Evolutionary conservation across 2,888 invertebrate species (phyloP).

Genomic region (Acanthoscelides obtectus): DNA sequence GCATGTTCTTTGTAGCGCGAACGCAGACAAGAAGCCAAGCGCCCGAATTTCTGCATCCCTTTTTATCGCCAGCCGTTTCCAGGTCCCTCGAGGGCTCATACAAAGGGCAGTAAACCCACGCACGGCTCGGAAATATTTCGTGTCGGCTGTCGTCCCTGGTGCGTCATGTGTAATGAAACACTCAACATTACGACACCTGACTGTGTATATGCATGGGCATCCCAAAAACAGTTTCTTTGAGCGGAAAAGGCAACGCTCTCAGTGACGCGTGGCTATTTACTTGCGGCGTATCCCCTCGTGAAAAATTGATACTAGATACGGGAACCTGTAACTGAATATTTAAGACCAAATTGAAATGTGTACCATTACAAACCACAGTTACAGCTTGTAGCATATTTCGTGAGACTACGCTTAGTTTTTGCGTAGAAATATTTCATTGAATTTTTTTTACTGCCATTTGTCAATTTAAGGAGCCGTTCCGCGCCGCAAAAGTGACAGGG

Average conservation of each 20-base stretch:
- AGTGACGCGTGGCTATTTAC: too few species aligned
- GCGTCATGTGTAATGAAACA: constrained; percentile 14
- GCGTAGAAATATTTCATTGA: too few species aligned
- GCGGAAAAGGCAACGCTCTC: not conserved
- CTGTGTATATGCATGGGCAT: constrained; percentile 1
- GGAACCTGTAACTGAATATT: too few species aligned
- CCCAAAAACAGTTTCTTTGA: not conserved
- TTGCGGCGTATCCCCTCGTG: too few species aligned
- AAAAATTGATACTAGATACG: too few species aligned
- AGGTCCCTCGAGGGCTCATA: not conserved
- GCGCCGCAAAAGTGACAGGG: too few species aligned
- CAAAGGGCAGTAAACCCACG: not conserved
- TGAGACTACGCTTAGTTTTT: too few species aligned
- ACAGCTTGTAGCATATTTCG: too few species aligned
- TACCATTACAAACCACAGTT: too few species aligned
- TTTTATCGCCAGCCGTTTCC: not conserved
- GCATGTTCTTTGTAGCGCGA: not conserved
- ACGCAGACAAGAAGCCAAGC: not conserved
- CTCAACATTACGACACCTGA: constrained; percentile 27
- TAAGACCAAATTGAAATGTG: too few species aligned
- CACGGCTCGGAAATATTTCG: not conserved
- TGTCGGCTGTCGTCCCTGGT: not conserved
- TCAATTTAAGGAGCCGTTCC: too few species aligned
- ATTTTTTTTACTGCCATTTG: too few species aligned
- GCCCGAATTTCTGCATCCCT: not conserved